These are phyloP conservation scores for Serrognathus titanus DNA, from an alignment of 2,888 invertebrate genomes.

Conservation along the genomic window DNA sequence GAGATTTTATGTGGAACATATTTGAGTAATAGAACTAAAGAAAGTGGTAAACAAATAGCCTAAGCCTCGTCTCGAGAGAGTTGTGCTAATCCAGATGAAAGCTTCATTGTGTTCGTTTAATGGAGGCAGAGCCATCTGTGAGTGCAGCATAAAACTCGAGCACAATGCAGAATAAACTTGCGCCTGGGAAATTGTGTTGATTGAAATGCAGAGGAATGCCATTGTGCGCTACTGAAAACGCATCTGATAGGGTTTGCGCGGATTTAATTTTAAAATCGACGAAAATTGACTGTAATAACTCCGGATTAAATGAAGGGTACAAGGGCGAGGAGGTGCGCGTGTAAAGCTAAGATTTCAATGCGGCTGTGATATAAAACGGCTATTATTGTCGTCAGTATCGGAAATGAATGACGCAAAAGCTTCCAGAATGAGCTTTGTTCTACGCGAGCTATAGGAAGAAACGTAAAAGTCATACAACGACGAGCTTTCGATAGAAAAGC, in stretches of 20 bases:
- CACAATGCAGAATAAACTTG: constrained; percentile 36
- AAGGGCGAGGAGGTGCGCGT: constrained; percentile 16
- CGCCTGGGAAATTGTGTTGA: constrained; percentile 44
- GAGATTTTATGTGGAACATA: constrained; percentile 2
- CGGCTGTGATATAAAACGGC: constrained; percentile 42
- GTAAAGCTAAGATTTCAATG: constrained; percentile 34
- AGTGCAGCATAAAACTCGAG: constrained; percentile 35
- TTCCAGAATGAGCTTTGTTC: constrained; percentile 48
- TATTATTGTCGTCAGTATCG: constrained; percentile 45
- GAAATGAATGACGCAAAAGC: constrained; percentile 46
- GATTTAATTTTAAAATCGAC: constrained; percentile 13
- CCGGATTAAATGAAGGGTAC: constrained; percentile 13
- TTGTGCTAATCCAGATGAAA: constrained; percentile 48
- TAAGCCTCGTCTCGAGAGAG: constrained; percentile 38
- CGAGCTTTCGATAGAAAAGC: constrained; percentile 44
- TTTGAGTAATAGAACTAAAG: constrained; percentile 18
- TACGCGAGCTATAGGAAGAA: constrained; percentile 43
- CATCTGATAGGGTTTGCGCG: constrained; percentile 23
- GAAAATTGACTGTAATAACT: constrained; percentile 7
- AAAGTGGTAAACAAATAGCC: constrained; percentile 35
- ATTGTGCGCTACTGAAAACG: constrained; percentile 23
- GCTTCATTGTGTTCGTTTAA: constrained; percentile 43
- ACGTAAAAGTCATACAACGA: constrained; percentile 48
- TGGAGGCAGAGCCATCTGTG: constrained; percentile 42
- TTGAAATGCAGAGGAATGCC: constrained; percentile 40